A percentile compares a stretch with the other conserved stretches of the same genome.
These are phyloP conservation scores for crab-eating macaque (Macaca fascicularis) DNA, from an alignment of 2,113 vertebrate genomes.

Conservation along the genomic window DNA sequence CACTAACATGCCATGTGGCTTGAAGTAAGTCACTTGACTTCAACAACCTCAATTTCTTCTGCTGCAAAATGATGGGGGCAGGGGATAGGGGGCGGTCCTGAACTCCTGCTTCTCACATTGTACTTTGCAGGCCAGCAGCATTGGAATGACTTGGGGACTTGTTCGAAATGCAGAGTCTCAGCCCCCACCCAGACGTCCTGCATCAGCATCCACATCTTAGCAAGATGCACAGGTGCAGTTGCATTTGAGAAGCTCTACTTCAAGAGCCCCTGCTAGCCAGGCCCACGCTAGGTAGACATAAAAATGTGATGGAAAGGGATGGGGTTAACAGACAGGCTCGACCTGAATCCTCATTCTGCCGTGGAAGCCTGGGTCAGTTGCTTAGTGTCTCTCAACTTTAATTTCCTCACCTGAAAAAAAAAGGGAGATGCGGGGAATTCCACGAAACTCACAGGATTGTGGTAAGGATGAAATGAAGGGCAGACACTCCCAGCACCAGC, in stretches of 20 bases:
- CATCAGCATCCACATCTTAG: not conserved
- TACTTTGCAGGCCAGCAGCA: not conserved
- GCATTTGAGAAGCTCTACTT: not conserved
- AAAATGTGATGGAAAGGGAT: not conserved
- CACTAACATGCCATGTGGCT: not conserved
- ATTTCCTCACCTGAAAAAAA: not conserved
- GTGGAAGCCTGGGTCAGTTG: not conserved
- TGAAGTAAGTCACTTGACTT: not conserved
- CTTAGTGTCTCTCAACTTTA: not conserved
- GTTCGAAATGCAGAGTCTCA: not conserved
- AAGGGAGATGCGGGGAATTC: no score
- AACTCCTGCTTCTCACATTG: not conserved
- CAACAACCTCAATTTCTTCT: not conserved
- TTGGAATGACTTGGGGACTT: not conserved
- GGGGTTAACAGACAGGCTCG: accelerated
- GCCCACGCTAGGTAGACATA: accelerated
- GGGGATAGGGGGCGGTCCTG: not conserved
- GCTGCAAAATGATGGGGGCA: not conserved
- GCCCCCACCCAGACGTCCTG: not conserved
- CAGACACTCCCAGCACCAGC: not conserved
- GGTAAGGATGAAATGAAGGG: not conserved
- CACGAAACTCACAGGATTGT: not conserved
- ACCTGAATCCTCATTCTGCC: not conserved
- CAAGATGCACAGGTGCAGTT: not conserved
- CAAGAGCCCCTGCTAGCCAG: not conserved